Evolutionary conservation across 2,888 invertebrate species (phyloP).

Genomic region (Chouioia cunea): DNA sequence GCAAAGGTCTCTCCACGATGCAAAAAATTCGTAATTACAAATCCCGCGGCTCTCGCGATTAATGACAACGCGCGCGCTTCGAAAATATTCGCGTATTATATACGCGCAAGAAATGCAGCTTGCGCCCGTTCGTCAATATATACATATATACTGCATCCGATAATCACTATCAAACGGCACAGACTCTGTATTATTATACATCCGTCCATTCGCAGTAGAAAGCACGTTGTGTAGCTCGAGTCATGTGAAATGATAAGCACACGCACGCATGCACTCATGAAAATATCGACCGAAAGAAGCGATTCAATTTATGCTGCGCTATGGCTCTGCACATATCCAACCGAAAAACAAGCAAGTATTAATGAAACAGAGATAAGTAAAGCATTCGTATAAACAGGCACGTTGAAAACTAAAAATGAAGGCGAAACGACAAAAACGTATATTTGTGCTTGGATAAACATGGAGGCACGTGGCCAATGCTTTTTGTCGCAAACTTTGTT

Average conservation of each 20-base stretch:
- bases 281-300: conserved; percentile 12
- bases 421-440: not conserved
- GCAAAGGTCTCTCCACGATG: conserved; percentile 1
- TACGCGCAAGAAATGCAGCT: conserved; percentile 33
- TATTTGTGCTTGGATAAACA: not conserved
- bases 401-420: conserved; percentile 12
- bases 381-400: not conserved
- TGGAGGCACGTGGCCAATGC: conserved; percentile 34
- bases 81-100: conserved; percentile 24
- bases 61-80: conserved; percentile 9
- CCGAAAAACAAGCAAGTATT: conserved; percentile 12
- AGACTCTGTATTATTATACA: not conserved
- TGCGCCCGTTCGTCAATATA: too few relatives aligned
- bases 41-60: conserved; percentile 10
- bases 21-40: conserved; percentile 38
- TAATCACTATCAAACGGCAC: conserved; percentile 22
- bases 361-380: conserved; percentile 33
- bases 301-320: not conserved
- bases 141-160: not conserved
- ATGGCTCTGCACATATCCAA: not conserved
- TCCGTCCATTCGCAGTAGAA: too few relatives aligned
- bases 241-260: conserved; percentile 14
- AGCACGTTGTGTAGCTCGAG: not conserved
- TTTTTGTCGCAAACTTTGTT: too few relatives aligned
- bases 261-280: not conserved